Percentiles rank a stretch among this genome's conserved stretches.
Conservation (phyloP, 2,888 invertebrate species). For the Acleris emargana region DNA sequence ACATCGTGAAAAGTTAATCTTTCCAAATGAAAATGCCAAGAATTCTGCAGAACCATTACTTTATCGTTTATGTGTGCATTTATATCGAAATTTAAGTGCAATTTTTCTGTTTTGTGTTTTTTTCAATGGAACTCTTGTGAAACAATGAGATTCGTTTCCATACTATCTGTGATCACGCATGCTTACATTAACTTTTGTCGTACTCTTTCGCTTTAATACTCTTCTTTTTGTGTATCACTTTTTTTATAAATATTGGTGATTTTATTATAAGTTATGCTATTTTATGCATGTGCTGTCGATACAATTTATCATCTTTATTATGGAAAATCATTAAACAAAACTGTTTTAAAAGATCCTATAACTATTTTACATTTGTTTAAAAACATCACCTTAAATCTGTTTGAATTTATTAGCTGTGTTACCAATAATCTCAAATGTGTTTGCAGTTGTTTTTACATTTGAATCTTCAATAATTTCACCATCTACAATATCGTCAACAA, state of each 20-base stretch:
- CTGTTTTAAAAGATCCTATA: background rate
- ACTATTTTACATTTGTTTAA: too few species aligned
- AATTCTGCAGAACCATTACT: conserved; percentile 8
- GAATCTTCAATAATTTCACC: too few species aligned
- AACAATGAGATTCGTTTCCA: conserved; percentile 7
- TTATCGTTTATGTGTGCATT: conserved; percentile 6
- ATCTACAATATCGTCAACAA: too few species aligned
- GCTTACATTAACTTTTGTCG: conserved; percentile 5
- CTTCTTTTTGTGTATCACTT: background rate
- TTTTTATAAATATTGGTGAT: background rate
- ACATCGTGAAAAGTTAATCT: too few species aligned
- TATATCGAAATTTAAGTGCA: background rate
- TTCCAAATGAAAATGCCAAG: too few species aligned
- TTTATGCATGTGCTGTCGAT: conserved; percentile 4
- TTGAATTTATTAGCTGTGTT: too few species aligned
- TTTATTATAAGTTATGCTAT: background rate
- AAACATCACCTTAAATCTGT: too few species aligned
- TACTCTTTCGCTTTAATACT: background rate
- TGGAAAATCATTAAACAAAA: background rate
- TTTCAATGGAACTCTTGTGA: conserved; percentile 7
- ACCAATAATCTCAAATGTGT: too few species aligned
- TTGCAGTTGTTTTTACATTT: too few species aligned
- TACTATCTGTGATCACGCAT: conserved; percentile 11
- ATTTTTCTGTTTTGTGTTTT: background rate
- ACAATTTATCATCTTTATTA: background rate